phyloP scores from a whole-genome alignment of 2,888 invertebrate species.

The Rhagonycha lutea region DNA sequence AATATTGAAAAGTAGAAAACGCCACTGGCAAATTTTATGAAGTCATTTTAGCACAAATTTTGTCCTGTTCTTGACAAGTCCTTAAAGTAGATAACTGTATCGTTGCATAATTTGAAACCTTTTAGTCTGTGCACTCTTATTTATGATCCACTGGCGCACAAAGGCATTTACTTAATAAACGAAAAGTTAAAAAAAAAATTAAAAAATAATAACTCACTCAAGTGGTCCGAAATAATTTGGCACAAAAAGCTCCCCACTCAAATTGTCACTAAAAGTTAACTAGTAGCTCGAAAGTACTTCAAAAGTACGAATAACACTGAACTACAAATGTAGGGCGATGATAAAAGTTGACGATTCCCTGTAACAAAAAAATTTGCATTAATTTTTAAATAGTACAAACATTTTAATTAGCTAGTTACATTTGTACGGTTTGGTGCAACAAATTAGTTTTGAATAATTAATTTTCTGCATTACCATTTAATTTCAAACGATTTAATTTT shows the following conservation, averaged over 20 bases:
- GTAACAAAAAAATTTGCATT: conserved; percentile 11
- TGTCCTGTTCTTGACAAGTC: not conserved
- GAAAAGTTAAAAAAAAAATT: conserved; percentile 5
- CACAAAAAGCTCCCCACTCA: not conserved
- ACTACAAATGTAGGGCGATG: conserved; percentile 11
- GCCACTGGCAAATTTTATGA: conserved; percentile 8
- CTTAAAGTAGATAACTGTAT: conserved; percentile 14
- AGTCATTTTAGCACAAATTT: conserved; percentile 5
- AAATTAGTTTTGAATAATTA: too few species aligned
- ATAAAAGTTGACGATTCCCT: conserved; percentile 14
- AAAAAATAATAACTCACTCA: conserved; percentile 16
- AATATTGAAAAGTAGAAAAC: conserved; percentile 6
- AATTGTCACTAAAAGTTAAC: conserved; percentile 22
- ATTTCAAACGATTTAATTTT: not conserved
- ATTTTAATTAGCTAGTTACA: too few species aligned
- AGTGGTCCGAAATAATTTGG: not conserved
- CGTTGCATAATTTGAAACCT: conserved; percentile 21
- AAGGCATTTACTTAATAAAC: conserved; percentile 7
- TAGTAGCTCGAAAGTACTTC: conserved; percentile 13
- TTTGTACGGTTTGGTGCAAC: too few species aligned
- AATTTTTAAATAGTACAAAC: not conserved
- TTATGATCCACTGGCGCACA: conserved; percentile 18
- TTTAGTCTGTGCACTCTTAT: conserved; percentile 16
- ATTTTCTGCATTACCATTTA: too few species aligned
- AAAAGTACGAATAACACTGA: conserved; percentile 16